Base-by-base conservation (phyloP, 2,888 invertebrate species). In the Herminia tarsipennalis region DNA sequence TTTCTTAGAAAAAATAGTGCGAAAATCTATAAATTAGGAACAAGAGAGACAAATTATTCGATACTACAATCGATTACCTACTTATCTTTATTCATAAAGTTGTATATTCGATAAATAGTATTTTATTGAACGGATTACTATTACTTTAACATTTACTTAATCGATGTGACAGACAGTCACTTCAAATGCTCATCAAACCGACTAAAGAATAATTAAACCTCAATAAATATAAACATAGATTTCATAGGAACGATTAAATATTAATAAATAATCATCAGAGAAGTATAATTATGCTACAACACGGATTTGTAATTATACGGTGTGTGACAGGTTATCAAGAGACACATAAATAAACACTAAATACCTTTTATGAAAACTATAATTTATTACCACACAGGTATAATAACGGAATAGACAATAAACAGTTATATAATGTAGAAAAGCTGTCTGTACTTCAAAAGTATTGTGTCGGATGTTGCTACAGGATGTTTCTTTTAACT, bases 301-400 rank as follows among this genome's bases (percentile, higher is more conserved):
- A 57, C 61, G 44, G 36, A 37, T 21, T 21, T 17, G 44, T 58
- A 58, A 64, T 61, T 64, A 56, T 43, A 58, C 21, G 24, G 4
- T 27, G 9, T 46, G 29, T 50, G 62, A 55, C 57, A 52, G 40
- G 51, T 66, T 61, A 64, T 61, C 62, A 57, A 37, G 47, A 12
- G 32, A 24, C 13, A 46, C 43, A 50, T 61, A 55, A 58, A 66
- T 58, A 66, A 50, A 46, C 41, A 47, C 41, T 39, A 42, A 62
- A 46, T 46, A 34, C 13, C 22, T 34, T n/a, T 42, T 38, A 35
- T 51, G 52, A 48, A 45, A 39, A 34, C 32, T n/a, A 40, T 47
- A 52, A 59, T 56, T 58, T 53, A 59, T 49, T 24, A 21, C 32
- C 42, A 25, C 49, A 10, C 6, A n/a, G 14, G 27, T 17, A 8